Evolutionary conservation across 2,113 vertebrate genomes (phyloP).

Genomic region (Sebastes fasciatus): DNA sequence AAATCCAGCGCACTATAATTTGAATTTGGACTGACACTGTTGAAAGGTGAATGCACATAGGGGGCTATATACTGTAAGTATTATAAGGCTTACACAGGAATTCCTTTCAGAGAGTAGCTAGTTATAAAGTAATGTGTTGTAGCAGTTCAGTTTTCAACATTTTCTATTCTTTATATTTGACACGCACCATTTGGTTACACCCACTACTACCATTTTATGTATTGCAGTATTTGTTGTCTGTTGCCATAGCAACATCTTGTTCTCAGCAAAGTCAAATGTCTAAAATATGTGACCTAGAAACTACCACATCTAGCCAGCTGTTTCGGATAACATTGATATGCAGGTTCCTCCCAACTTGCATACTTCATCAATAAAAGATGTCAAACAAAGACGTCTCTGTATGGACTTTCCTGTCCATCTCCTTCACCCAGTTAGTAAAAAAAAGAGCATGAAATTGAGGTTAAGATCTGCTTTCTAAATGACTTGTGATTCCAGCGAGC

Average conservation of each 20-base stretch:
- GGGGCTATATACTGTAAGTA: too few species aligned
- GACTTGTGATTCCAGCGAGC: slow-evolving; percentile 10
- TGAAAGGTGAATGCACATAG: too few species aligned
- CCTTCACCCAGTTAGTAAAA: not conserved
- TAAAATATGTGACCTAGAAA: slow-evolving; percentile 27
- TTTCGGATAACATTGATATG: slow-evolving; percentile 16
- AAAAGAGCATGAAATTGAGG: not conserved
- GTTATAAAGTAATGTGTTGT: not conserved
- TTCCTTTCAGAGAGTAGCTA: not conserved
- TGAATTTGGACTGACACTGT: too few species aligned
- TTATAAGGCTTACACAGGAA: not conserved
- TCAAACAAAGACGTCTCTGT: not conserved
- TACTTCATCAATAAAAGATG: not conserved
- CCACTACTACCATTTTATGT: not conserved
- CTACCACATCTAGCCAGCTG: not conserved
- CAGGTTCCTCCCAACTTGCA: not conserved
- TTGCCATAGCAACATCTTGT: slow-evolving; percentile 6
- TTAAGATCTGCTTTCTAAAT: slow-evolving; percentile 2
- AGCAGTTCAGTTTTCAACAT: not conserved
- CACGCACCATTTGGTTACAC: not conserved
- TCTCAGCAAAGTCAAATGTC: not conserved
- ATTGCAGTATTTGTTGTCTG: not conserved
- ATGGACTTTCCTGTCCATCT: not conserved
- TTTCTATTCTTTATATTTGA: not conserved
- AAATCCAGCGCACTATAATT: too few species aligned